phyloP scores from a whole-genome alignment of 2,888 invertebrate genomes.

The Cenopis cana region DNA sequence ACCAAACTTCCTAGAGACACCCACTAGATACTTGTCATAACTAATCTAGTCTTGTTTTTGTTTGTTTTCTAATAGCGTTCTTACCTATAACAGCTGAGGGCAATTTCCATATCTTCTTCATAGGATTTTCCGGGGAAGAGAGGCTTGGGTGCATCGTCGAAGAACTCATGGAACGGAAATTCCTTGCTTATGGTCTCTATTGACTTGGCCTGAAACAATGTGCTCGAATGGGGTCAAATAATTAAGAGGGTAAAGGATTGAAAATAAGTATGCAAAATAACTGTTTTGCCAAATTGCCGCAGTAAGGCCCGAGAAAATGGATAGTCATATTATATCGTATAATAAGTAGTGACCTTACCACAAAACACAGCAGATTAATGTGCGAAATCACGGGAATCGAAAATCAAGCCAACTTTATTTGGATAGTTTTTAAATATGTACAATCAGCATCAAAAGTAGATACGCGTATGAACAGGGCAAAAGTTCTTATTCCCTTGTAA shows the following conservation, averaged over 20 bases:
- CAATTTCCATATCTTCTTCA: conserved; percentile 94
- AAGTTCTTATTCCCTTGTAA: no score
- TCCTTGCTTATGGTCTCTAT: conserved; percentile 88
- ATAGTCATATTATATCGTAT: not conserved
- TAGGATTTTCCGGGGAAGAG: conserved; percentile 92
- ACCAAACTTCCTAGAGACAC: not conserved
- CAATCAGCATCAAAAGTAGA: no score
- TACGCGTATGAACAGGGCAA: no score
- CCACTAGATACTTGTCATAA: not conserved
- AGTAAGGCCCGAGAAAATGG: not conserved
- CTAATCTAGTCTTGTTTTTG: not conserved
- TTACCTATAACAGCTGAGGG: conserved; percentile 95
- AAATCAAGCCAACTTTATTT: not conserved
- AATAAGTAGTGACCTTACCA: not conserved
- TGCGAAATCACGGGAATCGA: not conserved
- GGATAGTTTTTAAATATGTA: no score
- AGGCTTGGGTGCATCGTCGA: conserved; percentile 96
- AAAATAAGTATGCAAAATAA: not conserved
- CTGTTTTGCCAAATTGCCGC: not conserved
- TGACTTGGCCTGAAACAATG: conserved; percentile 55
- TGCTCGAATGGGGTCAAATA: not conserved
- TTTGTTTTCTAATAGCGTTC: not conserved
- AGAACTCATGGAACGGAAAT: conserved; percentile 98
- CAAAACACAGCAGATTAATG: not conserved
- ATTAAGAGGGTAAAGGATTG: not conserved